Evolutionary conservation across 2,888 invertebrate species (phyloP).

Genomic region (Polietes domitor): DNA sequence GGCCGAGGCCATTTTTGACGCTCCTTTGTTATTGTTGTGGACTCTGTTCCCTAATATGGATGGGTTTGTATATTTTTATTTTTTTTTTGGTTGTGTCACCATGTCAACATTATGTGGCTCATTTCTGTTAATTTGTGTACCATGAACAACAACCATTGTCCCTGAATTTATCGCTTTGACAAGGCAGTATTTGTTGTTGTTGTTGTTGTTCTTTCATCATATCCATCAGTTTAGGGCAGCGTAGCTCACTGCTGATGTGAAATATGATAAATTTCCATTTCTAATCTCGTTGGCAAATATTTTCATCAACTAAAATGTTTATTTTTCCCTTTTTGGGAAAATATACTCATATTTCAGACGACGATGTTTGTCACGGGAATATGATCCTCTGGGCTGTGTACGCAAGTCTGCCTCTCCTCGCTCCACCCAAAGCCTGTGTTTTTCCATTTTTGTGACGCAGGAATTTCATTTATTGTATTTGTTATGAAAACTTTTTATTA

Average conservation of each 20-base stretch:
- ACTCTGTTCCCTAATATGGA: too few species aligned
- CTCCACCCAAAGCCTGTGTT: neutral
- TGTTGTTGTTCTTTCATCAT: neutral
- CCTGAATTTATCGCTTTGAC: neutral
- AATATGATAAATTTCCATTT: slow-evolving; percentile 1
- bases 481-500: slow-evolving; percentile 35
- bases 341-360: neutral
- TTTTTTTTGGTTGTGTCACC: neutral
- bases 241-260: neutral
- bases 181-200: neutral
- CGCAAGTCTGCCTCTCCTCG: neutral
- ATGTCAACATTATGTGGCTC: neutral
- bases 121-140: neutral
- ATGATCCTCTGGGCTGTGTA: neutral
- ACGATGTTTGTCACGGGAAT: neutral
- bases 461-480: slow-evolving; percentile 28
- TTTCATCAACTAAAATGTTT: slow-evolving; percentile 24
- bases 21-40: too few species aligned
- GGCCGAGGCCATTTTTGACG: too few species aligned
- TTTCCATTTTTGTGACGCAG: neutral
- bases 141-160: neutral
- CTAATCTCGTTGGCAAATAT: neutral
- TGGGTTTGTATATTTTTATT: too few species aligned
- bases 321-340: neutral
- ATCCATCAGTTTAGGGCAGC: too few species aligned